Evolutionary conservation across 2,888 invertebrate species (phyloP).

Genomic region (Lasioglossum zephyrum): DNA sequence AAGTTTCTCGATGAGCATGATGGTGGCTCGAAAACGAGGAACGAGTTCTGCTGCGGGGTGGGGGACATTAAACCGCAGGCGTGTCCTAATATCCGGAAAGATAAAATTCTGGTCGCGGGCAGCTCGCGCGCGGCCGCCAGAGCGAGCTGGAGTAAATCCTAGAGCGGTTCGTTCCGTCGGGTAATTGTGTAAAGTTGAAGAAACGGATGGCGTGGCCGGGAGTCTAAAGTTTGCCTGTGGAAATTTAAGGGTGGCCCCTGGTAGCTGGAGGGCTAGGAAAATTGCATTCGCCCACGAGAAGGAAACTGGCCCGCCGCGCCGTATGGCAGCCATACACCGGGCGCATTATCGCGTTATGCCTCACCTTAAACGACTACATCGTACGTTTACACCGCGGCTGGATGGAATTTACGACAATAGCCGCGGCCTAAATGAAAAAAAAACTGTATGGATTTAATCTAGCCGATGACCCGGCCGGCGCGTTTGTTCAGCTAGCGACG

Average conservation of each 20-base stretch:
- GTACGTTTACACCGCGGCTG: constrained; percentile 53
- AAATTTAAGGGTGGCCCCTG: constrained; percentile 54
- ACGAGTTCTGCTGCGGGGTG: not conserved
- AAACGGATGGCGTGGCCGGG: constrained; percentile 61
- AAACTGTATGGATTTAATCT: constrained; percentile 56
- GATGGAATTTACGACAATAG: constrained; percentile 54
- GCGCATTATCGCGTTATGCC: constrained; percentile 69
- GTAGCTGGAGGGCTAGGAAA: constrained; percentile 57
- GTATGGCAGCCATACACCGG: constrained; percentile 7
- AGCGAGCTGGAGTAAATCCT: constrained; percentile 22
- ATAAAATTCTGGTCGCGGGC: constrained; percentile 33
- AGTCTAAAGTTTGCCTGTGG: constrained; percentile 55
- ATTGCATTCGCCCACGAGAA: constrained; percentile 67
- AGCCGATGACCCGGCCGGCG: constrained; percentile 32
- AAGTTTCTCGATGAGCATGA: constrained; percentile 2
- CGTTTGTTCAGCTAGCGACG: constrained; percentile 5
- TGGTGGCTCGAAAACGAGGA: constrained; percentile 3
- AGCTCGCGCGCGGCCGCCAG: not conserved
- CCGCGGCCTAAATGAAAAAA: constrained; percentile 51
- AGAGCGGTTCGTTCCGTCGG: constrained; percentile 37
- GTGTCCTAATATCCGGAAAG: constrained; percentile 20
- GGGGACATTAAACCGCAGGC: not conserved
- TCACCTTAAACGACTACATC: constrained; percentile 65
- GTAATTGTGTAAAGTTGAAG: constrained; percentile 74
- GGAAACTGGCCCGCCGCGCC: constrained; percentile 52